A percentile compares a stretch with the other conserved stretches of the same genome.
These are phyloP conservation scores for Heptranchias perlo DNA, from an alignment of 2,113 vertebrate genomes.

Conservation along the genomic window DNA sequence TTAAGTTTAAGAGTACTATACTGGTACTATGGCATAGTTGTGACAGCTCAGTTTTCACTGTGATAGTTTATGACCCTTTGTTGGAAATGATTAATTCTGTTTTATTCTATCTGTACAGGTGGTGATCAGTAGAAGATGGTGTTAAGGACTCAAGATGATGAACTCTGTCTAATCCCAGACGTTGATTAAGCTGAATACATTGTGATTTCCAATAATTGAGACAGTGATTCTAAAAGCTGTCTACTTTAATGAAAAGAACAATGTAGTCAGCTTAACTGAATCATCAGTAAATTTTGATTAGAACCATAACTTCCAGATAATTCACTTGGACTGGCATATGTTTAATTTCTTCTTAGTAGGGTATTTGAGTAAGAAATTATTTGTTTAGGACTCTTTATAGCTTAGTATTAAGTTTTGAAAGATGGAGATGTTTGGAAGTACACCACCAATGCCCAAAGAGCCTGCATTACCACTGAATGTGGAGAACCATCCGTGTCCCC, in stretches of 20 bases:
- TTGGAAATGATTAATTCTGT: background rate
- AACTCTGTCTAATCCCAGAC: slow-evolving; percentile 65
- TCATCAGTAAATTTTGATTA: slow-evolving; percentile 72
- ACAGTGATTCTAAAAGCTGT: slow-evolving; percentile 99
- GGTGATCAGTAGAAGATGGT: slow-evolving; percentile 32
- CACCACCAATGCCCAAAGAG: slow-evolving; percentile 88
- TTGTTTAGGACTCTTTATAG: slow-evolving; percentile 52
- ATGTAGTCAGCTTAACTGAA: slow-evolving; percentile 99
- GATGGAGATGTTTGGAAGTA: slow-evolving; percentile 81
- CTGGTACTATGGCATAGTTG: background rate
- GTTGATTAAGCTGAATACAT: slow-evolving; percentile 98
- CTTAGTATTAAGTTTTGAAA: slow-evolving; percentile 53
- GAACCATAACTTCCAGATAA: slow-evolving; percentile 44
- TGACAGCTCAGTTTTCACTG: background rate
- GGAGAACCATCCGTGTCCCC: slow-evolving; percentile 66
- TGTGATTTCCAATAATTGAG: slow-evolving; percentile 99
- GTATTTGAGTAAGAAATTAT: slow-evolving; percentile 44
- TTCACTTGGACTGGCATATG: slow-evolving; percentile 69
- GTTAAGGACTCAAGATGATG: slow-evolving; percentile 60
- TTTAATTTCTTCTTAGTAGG: slow-evolving; percentile 47
- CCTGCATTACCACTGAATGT: slow-evolving; percentile 72
- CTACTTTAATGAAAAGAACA: slow-evolving; percentile 99
- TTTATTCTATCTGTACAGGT: slow-evolving; percentile 57
- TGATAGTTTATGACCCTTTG: background rate
- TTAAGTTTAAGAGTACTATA: background rate